phyloP scores from a whole-genome alignment of 1,140 invertebrate species.

The Cotesia chilonis region DNA sequence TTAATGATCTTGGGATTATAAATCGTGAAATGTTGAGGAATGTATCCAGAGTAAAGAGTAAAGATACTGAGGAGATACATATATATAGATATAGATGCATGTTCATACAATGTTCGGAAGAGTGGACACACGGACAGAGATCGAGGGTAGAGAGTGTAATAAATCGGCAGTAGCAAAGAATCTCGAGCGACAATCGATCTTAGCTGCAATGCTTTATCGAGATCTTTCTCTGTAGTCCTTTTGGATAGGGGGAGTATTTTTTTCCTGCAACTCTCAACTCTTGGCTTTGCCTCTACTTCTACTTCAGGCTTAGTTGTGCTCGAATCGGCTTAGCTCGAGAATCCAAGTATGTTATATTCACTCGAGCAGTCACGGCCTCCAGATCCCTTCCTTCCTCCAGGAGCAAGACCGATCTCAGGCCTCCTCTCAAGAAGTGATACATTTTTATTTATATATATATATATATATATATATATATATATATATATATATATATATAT shows the following conservation, averaged over 20 bases:
- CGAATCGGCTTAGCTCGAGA: neutral
- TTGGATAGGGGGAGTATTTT: neutral
- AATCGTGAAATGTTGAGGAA: slow-evolving; percentile 19
- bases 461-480: no score
- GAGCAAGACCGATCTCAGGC: slow-evolving; percentile 6
- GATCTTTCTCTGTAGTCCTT: slow-evolving; percentile 42
- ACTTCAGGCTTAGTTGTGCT: no score
- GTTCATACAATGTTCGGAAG: neutral
- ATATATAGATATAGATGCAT: no score
- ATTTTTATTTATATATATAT: slow-evolving; percentile 34
- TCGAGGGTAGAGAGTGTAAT: slow-evolving; percentile 43
- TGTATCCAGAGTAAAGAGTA: slow-evolving; percentile 7
- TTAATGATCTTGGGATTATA: slow-evolving; percentile 19
- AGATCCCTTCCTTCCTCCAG: neutral
- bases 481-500: neutral
- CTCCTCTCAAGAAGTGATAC: slow-evolving; percentile 42
- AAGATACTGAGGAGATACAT: neutral
- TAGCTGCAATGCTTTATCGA: slow-evolving; percentile 52
- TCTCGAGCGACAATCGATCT: slow-evolving; percentile 56
- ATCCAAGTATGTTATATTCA: neutral
- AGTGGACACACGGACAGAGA: slow-evolving; percentile 24
- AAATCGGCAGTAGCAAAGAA: slow-evolving; percentile 51
- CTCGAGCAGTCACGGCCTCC: slow-evolving; percentile 22
- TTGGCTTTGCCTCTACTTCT: no score
- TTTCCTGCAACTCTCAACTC: slow-evolving; percentile 8